Percentiles rank a stretch among this genome's conserved stretches.
phyloP scores from a whole-genome alignment of 2,113 vertebrate species.

The Nesoenas mayeri region DNA sequence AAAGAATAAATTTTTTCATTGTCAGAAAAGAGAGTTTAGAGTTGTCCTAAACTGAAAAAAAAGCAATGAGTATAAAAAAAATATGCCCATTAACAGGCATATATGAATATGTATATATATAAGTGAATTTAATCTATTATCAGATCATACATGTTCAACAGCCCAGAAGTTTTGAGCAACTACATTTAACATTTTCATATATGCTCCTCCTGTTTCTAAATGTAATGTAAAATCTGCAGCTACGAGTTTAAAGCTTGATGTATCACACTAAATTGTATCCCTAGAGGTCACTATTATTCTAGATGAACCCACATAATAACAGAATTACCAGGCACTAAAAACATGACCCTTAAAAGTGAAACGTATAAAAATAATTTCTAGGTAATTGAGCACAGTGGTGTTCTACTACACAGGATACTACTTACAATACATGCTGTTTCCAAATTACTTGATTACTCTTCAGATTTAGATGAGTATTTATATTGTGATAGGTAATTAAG shows the following conservation, averaged over 20 bases:
- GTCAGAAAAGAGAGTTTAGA: not conserved
- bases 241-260: not conserved
- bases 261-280: constrained; percentile 11
- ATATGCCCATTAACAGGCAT: not conserved
- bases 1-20: not conserved
- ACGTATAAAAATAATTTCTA: constrained; percentile 29
- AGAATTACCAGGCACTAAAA: constrained; percentile 2
- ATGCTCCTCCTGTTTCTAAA: not conserved
- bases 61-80: not conserved
- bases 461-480: constrained; percentile 36
- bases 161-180: not conserved
- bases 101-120: not conserved
- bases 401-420: not conserved
- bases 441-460: constrained; percentile 39
- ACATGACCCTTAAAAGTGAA: not conserved
- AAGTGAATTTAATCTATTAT: constrained; percentile 1
- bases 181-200: not conserved
- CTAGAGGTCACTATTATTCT: constrained; percentile 34
- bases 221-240: not conserved
- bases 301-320: not conserved
- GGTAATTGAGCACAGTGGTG: constrained; percentile 26
- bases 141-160: not conserved
- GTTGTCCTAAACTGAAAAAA: not conserved
- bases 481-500: constrained; percentile 52
- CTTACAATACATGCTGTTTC: not conserved